Conservation (phyloP, 2,113 vertebrate genomes). For the Nothoprocta pentlandii region DNA sequence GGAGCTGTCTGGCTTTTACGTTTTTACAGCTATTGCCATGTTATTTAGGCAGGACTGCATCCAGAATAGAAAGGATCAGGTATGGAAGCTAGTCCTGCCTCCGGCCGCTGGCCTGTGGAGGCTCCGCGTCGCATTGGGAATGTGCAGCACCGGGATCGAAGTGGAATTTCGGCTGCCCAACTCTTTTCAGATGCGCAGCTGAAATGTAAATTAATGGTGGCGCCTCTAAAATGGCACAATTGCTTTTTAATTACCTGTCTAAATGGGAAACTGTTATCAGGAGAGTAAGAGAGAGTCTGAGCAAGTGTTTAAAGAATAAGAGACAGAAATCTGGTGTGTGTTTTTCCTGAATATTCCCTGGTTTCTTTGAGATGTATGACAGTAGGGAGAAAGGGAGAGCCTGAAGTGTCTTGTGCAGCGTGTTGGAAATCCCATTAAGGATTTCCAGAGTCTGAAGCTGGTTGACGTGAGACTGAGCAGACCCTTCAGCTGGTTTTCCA, state of each 20-base stretch:
- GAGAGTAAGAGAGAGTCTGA: conserved; percentile 18
- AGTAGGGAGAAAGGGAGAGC: not conserved
- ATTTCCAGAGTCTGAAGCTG: not conserved
- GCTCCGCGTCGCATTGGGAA: not conserved
- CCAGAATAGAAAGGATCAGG: not conserved
- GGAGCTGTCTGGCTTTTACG: not conserved
- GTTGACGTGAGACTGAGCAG: not conserved
- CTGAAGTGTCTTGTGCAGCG: not conserved
- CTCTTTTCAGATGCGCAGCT: not conserved
- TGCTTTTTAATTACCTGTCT: conserved; percentile 66
- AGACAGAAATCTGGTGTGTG: not conserved
- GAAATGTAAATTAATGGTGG: conserved; percentile 22
- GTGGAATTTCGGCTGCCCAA: not conserved
- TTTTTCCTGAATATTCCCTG: not conserved
- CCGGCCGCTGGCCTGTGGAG: not conserved
- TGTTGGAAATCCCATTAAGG: not conserved
- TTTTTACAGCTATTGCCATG: not conserved
- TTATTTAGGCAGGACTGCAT: not conserved
- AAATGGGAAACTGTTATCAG: conserved; percentile 32
- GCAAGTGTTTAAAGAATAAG: conserved; percentile 28
- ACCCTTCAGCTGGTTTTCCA: not conserved
- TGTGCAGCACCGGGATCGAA: not conserved
- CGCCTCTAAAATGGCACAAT: not conserved
- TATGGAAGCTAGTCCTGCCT: not conserved
- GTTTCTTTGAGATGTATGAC: not conserved